Evolutionary conservation across 2,797 vertebrate species (phyloP), one percentile per base, ranked within the genome.

Genomic region (Alca torda): DNA sequence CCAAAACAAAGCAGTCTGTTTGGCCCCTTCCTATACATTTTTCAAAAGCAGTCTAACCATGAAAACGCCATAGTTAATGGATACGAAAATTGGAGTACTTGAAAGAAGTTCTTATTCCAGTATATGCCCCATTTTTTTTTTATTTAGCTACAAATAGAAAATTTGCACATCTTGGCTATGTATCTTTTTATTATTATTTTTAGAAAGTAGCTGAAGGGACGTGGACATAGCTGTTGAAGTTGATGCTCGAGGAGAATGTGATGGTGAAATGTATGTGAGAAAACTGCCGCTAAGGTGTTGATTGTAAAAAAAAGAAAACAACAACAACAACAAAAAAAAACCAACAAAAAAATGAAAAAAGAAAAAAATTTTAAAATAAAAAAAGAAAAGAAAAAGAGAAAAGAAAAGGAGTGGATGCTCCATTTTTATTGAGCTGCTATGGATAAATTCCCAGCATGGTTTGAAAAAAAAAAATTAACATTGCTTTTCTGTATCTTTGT

Each of bases 341-440:
- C 94, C 46, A 69, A 95, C 77, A 78, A 73, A 87, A 81, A 95
- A 96, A 88, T 16, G 64, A 96, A 95, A 94, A 96, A 97, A 97
- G 28, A 84, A 51, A 67, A 84, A 93, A 92, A 72, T 1, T 6
- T 9, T 39, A 77, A n/a, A 48, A 35, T 13, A 87, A 79, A 87
- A 74, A 91, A 93, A 95, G 96, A 96, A 75, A 56, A 87, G n/a
- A 87, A 95, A 96, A 97, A 97, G 91, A 96, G 94, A 91, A 94
- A 97, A 97, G 97, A 97, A 98, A 96, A 96, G 98, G 98, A 98
- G 98, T 96, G 90, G 91, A 95, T 75, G 98, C 99, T 99, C 98
- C 98, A 16, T 98, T 96, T 98, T 97, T 98, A 97, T 98, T 98
- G 98, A 98, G 99, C 99, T 99, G 99, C 99, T 99, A 99, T 98